Evolutionary conservation across 2,113 vertebrate genomes (phyloP), one percentile per base, ranked within the genome.

Genomic region (Tetraodon nigroviridis): DNA sequence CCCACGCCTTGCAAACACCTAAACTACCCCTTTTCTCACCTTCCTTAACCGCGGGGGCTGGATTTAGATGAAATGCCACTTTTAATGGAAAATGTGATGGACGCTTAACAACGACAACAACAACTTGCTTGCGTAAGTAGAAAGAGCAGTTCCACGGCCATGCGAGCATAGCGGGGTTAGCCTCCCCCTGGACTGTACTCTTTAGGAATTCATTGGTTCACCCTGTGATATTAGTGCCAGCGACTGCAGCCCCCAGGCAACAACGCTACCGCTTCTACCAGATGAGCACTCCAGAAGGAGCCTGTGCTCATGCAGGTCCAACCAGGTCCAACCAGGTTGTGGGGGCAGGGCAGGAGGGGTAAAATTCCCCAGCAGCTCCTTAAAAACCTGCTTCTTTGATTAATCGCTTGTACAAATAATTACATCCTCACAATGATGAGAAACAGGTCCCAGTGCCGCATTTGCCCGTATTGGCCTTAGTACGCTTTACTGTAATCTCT

Each of bases 31-130:
- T 52, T 21, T 75, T 73, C 78, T 75, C 65, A 64, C 60, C 54
- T 64, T 45, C 70, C 80, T 40, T 54, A 76, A 56, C 89, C 92
- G 90, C 56, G 61, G 89, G 91, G 92, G 88, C 88, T 90, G 90
- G 90, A 89, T 91, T 91, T 90, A 89, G 90, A 92, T 90, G 83
- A 91, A 92, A 91, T 89, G 89, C 91, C 90, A 93, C 86, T 90
- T 91, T 93, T 92, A 92, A 93, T 90, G 90, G 91, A 88, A 88
- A 89, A 84, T 84, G 76, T 89, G 86, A 92, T 90, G 83, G 89
- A 90, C 88, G 85, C 86, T 86, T 86, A 89, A 89, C 83, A 86
- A 86, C 77, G 74, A 32, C 79, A 55, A 80, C 77, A 89, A 87
- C 81, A 81, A 27, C 4, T 85, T 83, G 83, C 69, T 66, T 62